Percentiles rank a stretch among this genome's conserved stretches.
Evolutionary conservation across 2,113 vertebrate species (phyloP).

Genomic region (Aleadryas rufinucha): DNA sequence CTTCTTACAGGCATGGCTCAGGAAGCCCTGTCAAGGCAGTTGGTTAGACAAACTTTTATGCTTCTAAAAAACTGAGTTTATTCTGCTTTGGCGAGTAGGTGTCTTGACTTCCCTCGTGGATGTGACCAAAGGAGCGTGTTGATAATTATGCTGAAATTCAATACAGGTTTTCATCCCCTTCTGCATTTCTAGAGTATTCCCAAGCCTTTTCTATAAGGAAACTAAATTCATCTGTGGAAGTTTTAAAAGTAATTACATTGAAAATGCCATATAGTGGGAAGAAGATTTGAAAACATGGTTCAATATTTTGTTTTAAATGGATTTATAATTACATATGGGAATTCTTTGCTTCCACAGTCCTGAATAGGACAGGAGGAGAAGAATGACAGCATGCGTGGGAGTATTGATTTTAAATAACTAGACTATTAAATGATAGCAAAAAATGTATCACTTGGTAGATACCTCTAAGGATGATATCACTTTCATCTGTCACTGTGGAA

Average conservation of each 20-base stretch:
- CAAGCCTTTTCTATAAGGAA: not conserved
- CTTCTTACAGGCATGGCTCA: not conserved
- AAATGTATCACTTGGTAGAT: not conserved
- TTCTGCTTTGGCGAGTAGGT: not conserved
- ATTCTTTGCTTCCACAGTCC: slow-evolving; percentile 13
- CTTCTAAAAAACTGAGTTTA: not conserved
- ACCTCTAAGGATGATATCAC: not conserved
- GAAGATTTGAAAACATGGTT: not conserved
- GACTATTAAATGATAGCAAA: slow-evolving; percentile 46
- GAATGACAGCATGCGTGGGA: slow-evolving; percentile 17
- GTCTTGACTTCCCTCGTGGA: not conserved
- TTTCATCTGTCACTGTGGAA: slow-evolving; percentile 7
- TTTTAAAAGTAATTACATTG: not conserved
- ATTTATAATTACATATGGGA: slow-evolving; percentile 7
- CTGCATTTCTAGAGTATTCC: not conserved
- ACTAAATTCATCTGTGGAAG: not conserved
- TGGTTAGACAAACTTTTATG: not conserved
- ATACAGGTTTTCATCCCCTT: not conserved
- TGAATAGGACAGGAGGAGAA: slow-evolving; percentile 4
- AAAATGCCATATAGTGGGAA: not conserved
- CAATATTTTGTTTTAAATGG: slow-evolving; percentile 42
- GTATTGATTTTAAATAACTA: slow-evolving; percentile 57
- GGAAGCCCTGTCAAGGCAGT: not conserved
- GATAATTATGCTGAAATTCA: not conserved
- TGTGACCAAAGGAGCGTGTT: not conserved